These are phyloP conservation scores for Cariama cristata DNA, from an alignment of 2,113 vertebrate species.

Conservation along the genomic window DNA sequence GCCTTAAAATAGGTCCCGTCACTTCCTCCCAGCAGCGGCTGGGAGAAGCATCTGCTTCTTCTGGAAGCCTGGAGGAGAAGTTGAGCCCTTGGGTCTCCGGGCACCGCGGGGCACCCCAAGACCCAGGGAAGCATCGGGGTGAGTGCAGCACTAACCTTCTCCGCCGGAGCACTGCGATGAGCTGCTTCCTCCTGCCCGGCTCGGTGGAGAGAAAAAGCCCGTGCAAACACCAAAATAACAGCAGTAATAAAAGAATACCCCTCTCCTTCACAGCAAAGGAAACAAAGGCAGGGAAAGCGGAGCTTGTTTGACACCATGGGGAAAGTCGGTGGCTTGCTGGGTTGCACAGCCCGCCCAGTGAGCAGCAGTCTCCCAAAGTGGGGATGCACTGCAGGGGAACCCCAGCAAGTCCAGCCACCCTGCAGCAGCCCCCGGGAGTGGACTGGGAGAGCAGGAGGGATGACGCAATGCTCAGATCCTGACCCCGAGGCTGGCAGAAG, in stretches of 20 bases:
- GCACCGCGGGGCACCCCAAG: fast-evolving
- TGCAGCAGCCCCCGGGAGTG: fast-evolving
- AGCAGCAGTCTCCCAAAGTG: fast-evolving
- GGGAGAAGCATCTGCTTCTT: not conserved
- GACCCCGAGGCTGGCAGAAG: not conserved
- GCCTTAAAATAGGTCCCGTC: constrained; percentile 28
- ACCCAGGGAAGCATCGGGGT: not conserved
- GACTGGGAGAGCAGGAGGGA: not conserved
- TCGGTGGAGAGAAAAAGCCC: not conserved
- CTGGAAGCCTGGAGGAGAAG: not conserved
- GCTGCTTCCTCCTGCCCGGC: not conserved
- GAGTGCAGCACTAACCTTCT: not conserved
- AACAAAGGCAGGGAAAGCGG: not conserved
- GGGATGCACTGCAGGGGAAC: not conserved
- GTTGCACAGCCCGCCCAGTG: fast-evolving
- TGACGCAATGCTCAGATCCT: not conserved
- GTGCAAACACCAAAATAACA: fast-evolving
- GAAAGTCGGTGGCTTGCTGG: fast-evolving
- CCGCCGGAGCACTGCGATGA: fast-evolving
- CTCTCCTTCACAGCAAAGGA: not conserved
- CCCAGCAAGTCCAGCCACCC: not conserved
- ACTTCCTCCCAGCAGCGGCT: constrained; percentile 41
- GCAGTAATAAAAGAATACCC: not conserved
- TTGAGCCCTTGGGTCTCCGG: not conserved
- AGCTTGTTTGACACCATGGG: fast-evolving